Evolutionary conservation across 2,888 invertebrate species (phyloP), one percentile per base, ranked within the genome.

Genomic region (Amphipoea lucens): DNA sequence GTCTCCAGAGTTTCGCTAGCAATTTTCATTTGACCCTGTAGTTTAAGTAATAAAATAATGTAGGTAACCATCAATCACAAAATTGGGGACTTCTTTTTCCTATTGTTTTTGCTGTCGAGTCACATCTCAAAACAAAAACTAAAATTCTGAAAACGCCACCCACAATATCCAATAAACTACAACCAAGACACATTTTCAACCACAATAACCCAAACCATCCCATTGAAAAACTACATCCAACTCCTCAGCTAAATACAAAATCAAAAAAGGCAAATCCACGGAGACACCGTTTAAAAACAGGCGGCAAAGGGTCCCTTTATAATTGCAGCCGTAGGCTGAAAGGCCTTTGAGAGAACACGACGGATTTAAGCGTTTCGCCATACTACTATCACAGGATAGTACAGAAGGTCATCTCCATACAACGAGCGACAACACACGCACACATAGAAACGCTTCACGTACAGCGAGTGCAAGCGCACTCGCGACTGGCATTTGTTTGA

Each of bases 301-400:
- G 74, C 78, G 77, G 77, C 79, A 89, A 88, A 85, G 81, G 84
- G 88, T 81, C 81, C 62, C 79, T 80, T 88, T 84, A 88, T 88
- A 88, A 88, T 88, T 88, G 90, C 82, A 71, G 81, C 88, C 86
- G 79, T 77, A 81, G 88, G 88, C 90, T 82, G 77, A 81, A 88
- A 83, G 65, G 86, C 90, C 89, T 88, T 88, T 88, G 88, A 89
- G 78, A 73, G 76, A 77, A 88, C 84, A 70, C 76, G 75, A 72
- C 72, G 68, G 84, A 75, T 83, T 89, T 88, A 82, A 88, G 74
- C 76, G 83, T 75, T 89, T 69, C 60, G 5, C 73, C 69, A 62
- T 88, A 67, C n/a, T 66, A 51, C 48, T 48, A 20, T 9, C 6
- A 7, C 20, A n/a, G 11, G 7, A 51, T 11, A 66, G 0, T 20